phyloP scores from a whole-genome alignment of 2,797 vertebrate species.

The Rhincodon typus region DNA sequence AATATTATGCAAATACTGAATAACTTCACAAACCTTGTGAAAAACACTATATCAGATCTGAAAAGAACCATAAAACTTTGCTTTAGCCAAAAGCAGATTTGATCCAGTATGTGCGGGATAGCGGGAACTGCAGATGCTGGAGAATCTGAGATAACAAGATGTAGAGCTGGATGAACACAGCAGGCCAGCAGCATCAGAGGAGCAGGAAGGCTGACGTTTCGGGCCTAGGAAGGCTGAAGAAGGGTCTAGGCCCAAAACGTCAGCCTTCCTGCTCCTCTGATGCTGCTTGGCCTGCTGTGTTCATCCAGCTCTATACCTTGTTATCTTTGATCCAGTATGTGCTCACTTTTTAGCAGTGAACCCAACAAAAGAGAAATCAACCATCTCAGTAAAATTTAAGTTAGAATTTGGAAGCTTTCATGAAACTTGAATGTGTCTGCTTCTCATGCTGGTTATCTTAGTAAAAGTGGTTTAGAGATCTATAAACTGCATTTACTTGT shows the following conservation, averaged over 20 bases:
- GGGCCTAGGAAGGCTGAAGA: too few species aligned
- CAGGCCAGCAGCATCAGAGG: too few species aligned
- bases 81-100: not conserved
- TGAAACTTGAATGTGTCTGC: not conserved
- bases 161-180: too few species aligned
- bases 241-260: too few species aligned
- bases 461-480: not conserved
- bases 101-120: not conserved
- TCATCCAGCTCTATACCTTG: too few species aligned
- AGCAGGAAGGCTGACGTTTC: too few species aligned
- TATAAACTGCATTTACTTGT: not conserved
- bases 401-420: not conserved
- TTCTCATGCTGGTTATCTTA: not conserved
- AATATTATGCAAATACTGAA: not conserved
- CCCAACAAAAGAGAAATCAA: not conserved
- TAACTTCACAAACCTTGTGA: not conserved
- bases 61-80: not conserved
- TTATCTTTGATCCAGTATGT: not conserved
- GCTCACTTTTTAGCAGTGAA: not conserved
- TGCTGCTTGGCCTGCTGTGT: too few species aligned
- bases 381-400: not conserved
- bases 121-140: too few species aligned
- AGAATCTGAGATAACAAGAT: too few species aligned
- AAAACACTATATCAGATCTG: not conserved
- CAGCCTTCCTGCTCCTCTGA: too few species aligned